Percentiles rank a stretch among this genome's conserved stretches.
Conservation (phyloP, 2,797 vertebrate species). For the Anolis apletophallus region DNA sequence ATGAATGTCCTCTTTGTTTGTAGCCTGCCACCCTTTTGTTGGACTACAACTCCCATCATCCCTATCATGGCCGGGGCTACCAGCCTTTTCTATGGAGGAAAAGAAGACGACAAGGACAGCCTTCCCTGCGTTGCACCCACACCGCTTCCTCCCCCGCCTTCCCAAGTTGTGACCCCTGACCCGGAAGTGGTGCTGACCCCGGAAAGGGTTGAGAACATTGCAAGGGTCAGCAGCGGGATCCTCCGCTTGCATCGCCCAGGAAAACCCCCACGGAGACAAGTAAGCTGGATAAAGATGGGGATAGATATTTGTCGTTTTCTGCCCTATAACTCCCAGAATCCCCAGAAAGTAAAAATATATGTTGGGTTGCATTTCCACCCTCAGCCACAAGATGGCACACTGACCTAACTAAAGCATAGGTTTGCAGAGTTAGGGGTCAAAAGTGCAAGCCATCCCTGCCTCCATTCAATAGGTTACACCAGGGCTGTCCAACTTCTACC, state of each 20-base stretch:
- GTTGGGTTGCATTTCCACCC: too few species aligned
- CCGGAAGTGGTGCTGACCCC: conserved; percentile 5
- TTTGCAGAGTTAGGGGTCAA: too few species aligned
- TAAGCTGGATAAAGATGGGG: neutral
- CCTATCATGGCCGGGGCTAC: neutral
- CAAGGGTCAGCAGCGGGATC: neutral
- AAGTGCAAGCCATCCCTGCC: too few species aligned
- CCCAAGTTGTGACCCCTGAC: neutral
- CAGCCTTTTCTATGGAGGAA: neutral
- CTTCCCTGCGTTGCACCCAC: neutral
- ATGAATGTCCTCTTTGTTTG: too few species aligned
- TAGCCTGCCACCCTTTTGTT: too few species aligned
- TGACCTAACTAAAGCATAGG: too few species aligned
- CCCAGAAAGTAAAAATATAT: too few species aligned
- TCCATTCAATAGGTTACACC: too few species aligned
- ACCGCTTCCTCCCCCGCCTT: neutral
- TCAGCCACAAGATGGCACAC: too few species aligned
- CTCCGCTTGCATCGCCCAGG: neutral
- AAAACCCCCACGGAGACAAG: neutral
- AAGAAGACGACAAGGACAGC: neutral
- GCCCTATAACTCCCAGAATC: too few species aligned
- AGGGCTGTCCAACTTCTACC: too few species aligned
- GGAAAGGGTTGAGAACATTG: neutral
- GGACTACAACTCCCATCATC: too few species aligned
- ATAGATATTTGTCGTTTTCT: neutral